Evolutionary conservation across 2,888 invertebrate species (phyloP).

Genomic region (Epistrophe grossulariae): DNA sequence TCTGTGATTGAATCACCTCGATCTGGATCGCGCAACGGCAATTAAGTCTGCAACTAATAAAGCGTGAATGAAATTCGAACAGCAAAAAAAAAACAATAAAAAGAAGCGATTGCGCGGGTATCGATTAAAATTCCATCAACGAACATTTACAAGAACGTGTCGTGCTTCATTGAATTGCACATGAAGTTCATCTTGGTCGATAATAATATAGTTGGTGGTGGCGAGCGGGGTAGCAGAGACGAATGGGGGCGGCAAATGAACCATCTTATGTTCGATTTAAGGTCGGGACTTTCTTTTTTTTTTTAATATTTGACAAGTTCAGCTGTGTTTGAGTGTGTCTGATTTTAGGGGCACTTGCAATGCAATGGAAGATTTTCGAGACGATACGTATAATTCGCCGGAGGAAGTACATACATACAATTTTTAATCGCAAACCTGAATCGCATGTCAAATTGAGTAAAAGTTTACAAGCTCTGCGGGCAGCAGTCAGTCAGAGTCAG

Average conservation of each 20-base stretch:
- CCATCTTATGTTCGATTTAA: slow-evolving; percentile 52
- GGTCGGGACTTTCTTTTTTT: slow-evolving; percentile 69
- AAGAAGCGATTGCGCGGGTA: slow-evolving; percentile 37
- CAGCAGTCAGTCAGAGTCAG: not conserved
- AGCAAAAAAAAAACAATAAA: slow-evolving; percentile 21
- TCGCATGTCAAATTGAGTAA: slow-evolving; percentile 63
- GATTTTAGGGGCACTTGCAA: slow-evolving; percentile 15
- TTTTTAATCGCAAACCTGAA: slow-evolving; percentile 42
- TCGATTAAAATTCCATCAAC: slow-evolving; percentile 70
- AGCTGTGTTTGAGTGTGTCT: slow-evolving; percentile 15
- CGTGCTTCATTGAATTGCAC: slow-evolving; percentile 52
- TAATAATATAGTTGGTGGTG: not conserved
- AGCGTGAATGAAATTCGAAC: slow-evolving; percentile 66
- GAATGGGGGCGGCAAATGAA: slow-evolving; percentile 15
- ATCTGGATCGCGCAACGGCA: slow-evolving; percentile 49
- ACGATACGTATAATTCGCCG: not conserved
- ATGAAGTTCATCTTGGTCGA: slow-evolving; percentile 29
- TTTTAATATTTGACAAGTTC: slow-evolving; percentile 52
- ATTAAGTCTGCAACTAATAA: slow-evolving; percentile 63
- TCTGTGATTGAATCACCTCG: slow-evolving; percentile 27
- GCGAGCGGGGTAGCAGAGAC: not conserved
- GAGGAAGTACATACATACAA: slow-evolving; percentile 25
- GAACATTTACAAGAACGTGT: slow-evolving; percentile 40
- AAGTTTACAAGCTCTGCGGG: slow-evolving; percentile 5
- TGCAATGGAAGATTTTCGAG: slow-evolving; percentile 18